phyloP scores from a whole-genome alignment of 2,797 vertebrate species.

The Myioborus melanocephalus region DNA sequence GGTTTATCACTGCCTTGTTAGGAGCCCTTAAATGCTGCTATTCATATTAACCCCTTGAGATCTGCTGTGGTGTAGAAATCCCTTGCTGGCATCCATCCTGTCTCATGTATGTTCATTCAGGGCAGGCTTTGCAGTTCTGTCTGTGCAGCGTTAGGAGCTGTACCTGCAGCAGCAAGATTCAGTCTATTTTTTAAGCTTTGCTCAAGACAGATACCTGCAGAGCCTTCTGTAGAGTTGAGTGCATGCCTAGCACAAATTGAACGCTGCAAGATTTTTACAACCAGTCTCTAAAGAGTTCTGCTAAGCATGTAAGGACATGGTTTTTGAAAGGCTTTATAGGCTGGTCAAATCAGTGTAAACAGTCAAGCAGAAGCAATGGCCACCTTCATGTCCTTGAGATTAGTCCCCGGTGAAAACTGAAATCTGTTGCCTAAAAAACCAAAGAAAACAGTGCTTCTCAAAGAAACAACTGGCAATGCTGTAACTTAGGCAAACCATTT shows the following conservation, averaged over 20 bases:
- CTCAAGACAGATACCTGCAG: background rate
- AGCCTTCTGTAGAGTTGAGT: background rate
- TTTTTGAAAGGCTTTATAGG: background rate
- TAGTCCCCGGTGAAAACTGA: background rate
- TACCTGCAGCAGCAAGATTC: background rate
- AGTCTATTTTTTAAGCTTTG: background rate
- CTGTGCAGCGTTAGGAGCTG: rapidly evolving
- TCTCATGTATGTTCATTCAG: rapidly evolving
- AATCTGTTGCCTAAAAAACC: background rate
- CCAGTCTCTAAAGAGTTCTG: background rate
- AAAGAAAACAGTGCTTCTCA: background rate
- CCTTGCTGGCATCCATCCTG: background rate
- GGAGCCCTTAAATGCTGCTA: background rate
- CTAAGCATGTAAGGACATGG: background rate
- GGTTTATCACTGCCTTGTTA: background rate
- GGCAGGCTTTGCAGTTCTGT: background rate
- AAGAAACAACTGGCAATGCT: background rate
- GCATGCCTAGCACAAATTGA: background rate
- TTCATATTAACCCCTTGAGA: background rate
- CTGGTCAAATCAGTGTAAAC: background rate
- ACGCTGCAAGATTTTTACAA: background rate
- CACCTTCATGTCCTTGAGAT: background rate
- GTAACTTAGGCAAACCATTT: background rate
- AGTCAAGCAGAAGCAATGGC: background rate
- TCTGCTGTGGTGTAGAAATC: background rate